phyloP scores from a whole-genome alignment of 2,797 vertebrate genomes.

The Rhynchotus rufescens region DNA sequence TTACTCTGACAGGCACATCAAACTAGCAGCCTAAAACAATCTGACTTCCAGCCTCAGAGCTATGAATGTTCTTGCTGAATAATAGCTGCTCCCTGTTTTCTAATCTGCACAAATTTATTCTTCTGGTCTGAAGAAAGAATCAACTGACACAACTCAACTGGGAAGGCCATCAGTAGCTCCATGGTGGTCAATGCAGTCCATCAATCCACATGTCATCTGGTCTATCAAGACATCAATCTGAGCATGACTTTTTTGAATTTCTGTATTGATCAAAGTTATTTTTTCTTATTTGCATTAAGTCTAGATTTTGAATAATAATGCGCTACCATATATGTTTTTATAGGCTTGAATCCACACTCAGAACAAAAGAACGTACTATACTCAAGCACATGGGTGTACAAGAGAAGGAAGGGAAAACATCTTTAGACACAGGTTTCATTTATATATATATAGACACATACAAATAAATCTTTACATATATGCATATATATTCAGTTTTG shows the following conservation, averaged over 20 bases:
- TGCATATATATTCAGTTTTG: neutral
- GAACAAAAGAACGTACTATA: neutral
- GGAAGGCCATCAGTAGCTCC: neutral
- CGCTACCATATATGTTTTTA: neutral
- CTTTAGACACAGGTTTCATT: neutral
- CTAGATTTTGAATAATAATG: neutral
- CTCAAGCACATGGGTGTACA: neutral
- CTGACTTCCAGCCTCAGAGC: neutral
- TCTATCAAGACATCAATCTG: neutral
- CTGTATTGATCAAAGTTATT: neutral
- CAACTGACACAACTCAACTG: neutral
- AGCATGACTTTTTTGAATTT: neutral
- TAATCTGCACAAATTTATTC: conserved; percentile 31
- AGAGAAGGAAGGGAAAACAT: neutral
- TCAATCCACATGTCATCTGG: neutral
- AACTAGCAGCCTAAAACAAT: conserved; percentile 2
- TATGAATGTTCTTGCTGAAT: neutral
- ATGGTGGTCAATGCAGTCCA: neutral
- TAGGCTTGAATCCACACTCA: neutral
- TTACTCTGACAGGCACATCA: conserved; percentile 2
- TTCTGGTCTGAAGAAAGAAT: neutral
- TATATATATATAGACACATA: neutral
- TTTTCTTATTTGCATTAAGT: neutral
- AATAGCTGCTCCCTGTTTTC: neutral
- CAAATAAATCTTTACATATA: too few species aligned